Percentiles rank a stretch among this genome's conserved stretches.
Conservation (phyloP, 2,888 invertebrate species). For the Buathra laborator region DNA sequence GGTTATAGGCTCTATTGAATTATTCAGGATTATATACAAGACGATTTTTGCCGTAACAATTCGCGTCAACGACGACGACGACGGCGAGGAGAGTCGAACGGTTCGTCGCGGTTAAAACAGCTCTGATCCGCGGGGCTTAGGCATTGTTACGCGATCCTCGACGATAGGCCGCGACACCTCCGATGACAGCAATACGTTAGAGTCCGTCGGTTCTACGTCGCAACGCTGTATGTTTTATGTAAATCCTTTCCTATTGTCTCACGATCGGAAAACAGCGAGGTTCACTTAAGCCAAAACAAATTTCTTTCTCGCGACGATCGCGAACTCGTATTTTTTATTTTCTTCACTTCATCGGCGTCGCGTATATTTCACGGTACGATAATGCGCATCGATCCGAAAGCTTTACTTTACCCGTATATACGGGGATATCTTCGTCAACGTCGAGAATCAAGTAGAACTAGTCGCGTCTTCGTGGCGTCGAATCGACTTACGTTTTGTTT, state of each 20-base stretch:
- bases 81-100: not conserved
- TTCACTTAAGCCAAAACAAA: conserved; percentile 71
- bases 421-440: conserved; percentile 35
- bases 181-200: conserved; percentile 74
- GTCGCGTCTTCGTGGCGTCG: conserved; percentile 47
- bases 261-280: conserved; percentile 69
- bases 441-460: conserved; percentile 30
- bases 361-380: conserved; percentile 2
- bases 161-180: conserved; percentile 58
- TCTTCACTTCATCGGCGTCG: not conserved
- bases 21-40: conserved; percentile 35
- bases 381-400: not conserved
- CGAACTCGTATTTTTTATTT: not conserved
- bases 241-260: conserved; percentile 78
- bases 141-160: conserved; percentile 75
- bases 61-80: conserved; percentile 5
- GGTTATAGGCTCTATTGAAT: conserved; percentile 34
- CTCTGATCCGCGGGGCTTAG: conserved; percentile 57
- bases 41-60: conserved; percentile 12
- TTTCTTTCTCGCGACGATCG: conserved; percentile 48
- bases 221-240: conserved; percentile 80
- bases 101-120: not conserved
- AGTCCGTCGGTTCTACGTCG: conserved; percentile 23
- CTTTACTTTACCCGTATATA: not conserved
- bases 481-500: conserved; percentile 69